phyloP scores from a whole-genome alignment of 2,113 vertebrate genomes.

The Asarcornis scutulata region DNA sequence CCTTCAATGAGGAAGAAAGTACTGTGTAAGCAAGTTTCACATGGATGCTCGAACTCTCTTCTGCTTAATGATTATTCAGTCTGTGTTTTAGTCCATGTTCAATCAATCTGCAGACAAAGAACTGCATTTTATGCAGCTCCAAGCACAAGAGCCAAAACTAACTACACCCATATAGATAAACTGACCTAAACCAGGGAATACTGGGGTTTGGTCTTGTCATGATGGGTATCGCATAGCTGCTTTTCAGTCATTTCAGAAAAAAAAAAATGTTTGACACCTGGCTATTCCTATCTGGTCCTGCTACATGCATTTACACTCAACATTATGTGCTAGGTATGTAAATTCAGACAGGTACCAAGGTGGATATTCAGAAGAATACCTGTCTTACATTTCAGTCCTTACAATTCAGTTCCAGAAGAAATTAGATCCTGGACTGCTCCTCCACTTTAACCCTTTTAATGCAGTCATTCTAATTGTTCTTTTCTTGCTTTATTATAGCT shows the following conservation, averaged over 20 bases:
- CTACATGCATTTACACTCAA: neutral
- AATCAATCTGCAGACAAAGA: neutral
- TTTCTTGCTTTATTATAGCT: neutral
- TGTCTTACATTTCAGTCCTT: neutral
- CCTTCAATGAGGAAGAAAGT: neutral
- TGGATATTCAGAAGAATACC: neutral
- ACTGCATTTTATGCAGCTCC: neutral
- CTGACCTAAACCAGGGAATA: neutral
- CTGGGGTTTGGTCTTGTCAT: neutral
- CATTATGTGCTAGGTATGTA: neutral
- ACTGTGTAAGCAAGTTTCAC: neutral
- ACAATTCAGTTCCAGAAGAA: neutral
- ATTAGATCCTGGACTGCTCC: neutral
- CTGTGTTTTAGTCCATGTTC: too few relatives aligned
- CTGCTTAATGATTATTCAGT: neutral
- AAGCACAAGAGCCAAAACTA: neutral
- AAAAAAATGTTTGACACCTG: neutral
- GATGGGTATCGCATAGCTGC: neutral
- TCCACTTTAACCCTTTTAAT: neutral
- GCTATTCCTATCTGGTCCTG: neutral
- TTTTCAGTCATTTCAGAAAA: neutral
- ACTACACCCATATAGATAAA: neutral
- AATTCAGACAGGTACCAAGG: neutral
- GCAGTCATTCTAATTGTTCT: neutral
- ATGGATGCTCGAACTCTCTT: neutral